Percentiles rank a stretch among this genome's conserved stretches.
phyloP scores from a whole-genome alignment of 1,140 invertebrate species.

The Psix sp. region DNA sequence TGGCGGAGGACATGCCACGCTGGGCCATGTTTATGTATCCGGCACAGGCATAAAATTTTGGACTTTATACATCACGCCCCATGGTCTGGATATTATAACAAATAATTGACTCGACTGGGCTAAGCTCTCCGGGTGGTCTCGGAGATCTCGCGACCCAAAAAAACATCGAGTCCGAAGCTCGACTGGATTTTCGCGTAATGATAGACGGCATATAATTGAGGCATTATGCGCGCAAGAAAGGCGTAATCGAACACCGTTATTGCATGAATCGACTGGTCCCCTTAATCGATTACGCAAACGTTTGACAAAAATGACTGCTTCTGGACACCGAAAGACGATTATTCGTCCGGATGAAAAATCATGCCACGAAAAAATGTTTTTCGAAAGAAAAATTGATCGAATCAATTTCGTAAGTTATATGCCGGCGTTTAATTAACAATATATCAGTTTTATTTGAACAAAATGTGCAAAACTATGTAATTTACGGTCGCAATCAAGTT shows the following conservation, averaged over 20 bases:
- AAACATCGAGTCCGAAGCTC: conserved; percentile 9
- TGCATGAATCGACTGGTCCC: conserved; percentile 8
- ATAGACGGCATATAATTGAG: conserved; percentile 49
- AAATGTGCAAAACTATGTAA: too few relatives aligned
- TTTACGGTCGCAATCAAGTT: too few relatives aligned
- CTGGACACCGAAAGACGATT: too few relatives aligned
- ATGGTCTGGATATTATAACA: conserved; percentile 77
- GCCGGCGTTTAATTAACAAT: too few relatives aligned
- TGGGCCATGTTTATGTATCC: conserved; percentile 21
- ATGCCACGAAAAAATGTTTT: too few relatives aligned
- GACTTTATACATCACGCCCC: conserved; percentile 71
- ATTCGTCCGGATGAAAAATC: too few relatives aligned
- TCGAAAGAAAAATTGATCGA: too few relatives aligned
- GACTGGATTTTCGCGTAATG: conserved; percentile 38
- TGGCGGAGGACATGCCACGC: conserved; percentile 16
- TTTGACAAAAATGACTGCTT: too few relatives aligned
- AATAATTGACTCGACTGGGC: conserved; percentile 76
- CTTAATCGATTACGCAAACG: too few relatives aligned
- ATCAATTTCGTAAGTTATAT: too few relatives aligned
- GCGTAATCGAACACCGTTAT: conserved; percentile 20
- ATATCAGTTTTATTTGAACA: too few relatives aligned
- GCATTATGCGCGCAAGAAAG: conserved; percentile 31
- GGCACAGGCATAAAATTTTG: conserved; percentile 16
- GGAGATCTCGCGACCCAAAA: conserved; percentile 2
- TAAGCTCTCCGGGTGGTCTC: conserved; percentile 71